Evolutionary conservation across 1,140 invertebrate genomes (phyloP), one percentile per base, ranked within the genome.

Genomic region (Triops longicaudatus): DNA sequence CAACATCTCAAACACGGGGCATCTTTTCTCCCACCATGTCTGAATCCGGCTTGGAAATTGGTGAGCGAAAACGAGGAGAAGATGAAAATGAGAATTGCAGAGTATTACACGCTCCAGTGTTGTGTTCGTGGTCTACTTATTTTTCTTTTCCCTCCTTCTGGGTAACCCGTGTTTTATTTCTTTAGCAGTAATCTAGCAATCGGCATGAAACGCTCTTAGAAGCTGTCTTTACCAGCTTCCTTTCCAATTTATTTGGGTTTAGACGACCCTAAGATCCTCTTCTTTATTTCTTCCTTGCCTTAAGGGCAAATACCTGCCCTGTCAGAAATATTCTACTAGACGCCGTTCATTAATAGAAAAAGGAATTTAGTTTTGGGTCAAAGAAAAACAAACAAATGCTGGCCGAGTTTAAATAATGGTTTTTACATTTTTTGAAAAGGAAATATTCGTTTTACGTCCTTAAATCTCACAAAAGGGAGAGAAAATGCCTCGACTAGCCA

Each of bases 101-200:
- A 63, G 50, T 22, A 22, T 63, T 63, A 63, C 17, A 37, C 31
- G 50, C 22, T 63, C 14, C 22, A 63, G n/a, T n/a, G 10, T 63
- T n/a, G 17, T 17, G 50, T 22, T 22, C 17, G 9, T 17, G 6
- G 22, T 63, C 22, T 63, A 6, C 50, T 3, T 22, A 5, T 7
- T 37, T 7, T 37, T 37, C 7, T 37, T 37, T 37, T 37, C 2
- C 7, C 31, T 37, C 31, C 31, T n/a, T n/a, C n/a, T 9, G 14
- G 17, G n/a, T 17, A 63, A 37, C 31, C 31, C 31, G 31, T 63
- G 22, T 63, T 63, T 63, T 63, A 63, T 63, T 63, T 63, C 50
- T 63, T 63, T 37, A 4, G 31, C 50, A 63, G 50, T 63, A 63
- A 63, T 63, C 50, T 63, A 63, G 50, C 50, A 63, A 63, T 63